Evolutionary conservation across 2,113 vertebrate species (phyloP), one percentile per base, ranked within the genome.

Genomic region (Sakesphorus luctuosus): DNA sequence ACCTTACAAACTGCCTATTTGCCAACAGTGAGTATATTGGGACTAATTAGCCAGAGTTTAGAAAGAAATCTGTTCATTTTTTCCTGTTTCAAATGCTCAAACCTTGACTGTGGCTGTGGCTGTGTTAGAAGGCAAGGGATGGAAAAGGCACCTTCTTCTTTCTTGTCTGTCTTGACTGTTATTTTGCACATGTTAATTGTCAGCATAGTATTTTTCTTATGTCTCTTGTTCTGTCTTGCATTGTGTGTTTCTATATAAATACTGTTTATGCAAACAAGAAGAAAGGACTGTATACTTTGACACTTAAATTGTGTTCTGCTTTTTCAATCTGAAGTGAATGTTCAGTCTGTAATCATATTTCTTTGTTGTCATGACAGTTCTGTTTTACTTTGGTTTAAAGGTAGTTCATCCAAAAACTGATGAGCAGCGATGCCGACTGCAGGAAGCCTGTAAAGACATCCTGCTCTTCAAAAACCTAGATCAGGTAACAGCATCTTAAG

Each of bases 401-500:
- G 95, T 98, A 92, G 98, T 99, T 94, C 98, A 99, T 96, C 99
- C 99, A 72, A 99, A 99, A 98, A 99, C 99, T 97, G 99, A 99
- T 71, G 99, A 98, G 63, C 99, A 99, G 96, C 98, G 99, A 97
- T 98, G 98, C 97, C 98, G 99, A 97, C 98, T 99, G 97, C 99
- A 99, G 97, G 99, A 99, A 93, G 98, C 99, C 69, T 99, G 99
- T 96, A 98, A 98, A 98, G 99, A 99, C 97, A 99, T 99, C 95
- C 98, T 99, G 36, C 97, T 99, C 86, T 99, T 99, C 97, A 99
- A 99, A 98, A 99, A 99, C 96, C 98, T 99, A 76, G 99, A 99
- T 96, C 99, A 99, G 98, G 99, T 99, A 98, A 95, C 58, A 47
- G 7, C 13, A 52, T 40, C 93, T 79, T 67, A 71, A 68, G 44